phyloP scores from a whole-genome alignment of 2,888 invertebrate genomes.

The Epinotia brunnichana region DNA sequence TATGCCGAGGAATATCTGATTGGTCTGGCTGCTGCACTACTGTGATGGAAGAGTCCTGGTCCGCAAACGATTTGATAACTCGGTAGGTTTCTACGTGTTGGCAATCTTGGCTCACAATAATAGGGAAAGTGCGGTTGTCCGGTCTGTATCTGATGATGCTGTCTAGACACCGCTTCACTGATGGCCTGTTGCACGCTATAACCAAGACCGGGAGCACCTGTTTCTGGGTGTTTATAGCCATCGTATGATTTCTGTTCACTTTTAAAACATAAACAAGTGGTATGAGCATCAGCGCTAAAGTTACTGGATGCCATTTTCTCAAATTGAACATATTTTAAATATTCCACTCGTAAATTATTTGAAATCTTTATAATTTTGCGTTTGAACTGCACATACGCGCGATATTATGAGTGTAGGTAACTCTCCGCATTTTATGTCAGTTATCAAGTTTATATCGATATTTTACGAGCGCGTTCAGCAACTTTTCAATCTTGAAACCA shows the following conservation, averaged over 20 bases:
- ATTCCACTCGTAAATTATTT: neutral
- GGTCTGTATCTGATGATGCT: slow-evolving; percentile 9
- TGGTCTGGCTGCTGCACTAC: slow-evolving; percentile 10
- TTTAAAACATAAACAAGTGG: neutral
- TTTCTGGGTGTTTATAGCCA: neutral
- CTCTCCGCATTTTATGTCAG: slow-evolving; percentile 1
- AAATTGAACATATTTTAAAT: neutral
- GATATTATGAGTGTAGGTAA: neutral
- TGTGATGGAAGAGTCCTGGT: slow-evolving; percentile 13
- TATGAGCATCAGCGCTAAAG: neutral
- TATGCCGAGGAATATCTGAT: neutral
- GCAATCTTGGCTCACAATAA: slow-evolving; percentile 18
- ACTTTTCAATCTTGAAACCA: slow-evolving; percentile 1
- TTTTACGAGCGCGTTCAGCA: slow-evolving; percentile 15
- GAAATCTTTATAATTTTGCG: neutral
- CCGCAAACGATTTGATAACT: slow-evolving; percentile 14
- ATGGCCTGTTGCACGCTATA: slow-evolving; percentile 3
- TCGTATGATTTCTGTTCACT: neutral
- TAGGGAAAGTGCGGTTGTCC: neutral
- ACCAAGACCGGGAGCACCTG: slow-evolving; percentile 15
- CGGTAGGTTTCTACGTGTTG: neutral
- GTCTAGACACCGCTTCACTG: slow-evolving; percentile 1
- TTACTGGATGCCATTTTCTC: neutral
- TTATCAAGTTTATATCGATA: neutral
- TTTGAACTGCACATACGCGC: neutral